Base-by-base conservation (phyloP, 2,113 vertebrate genomes). In the Tragulus kanchil region DNA sequence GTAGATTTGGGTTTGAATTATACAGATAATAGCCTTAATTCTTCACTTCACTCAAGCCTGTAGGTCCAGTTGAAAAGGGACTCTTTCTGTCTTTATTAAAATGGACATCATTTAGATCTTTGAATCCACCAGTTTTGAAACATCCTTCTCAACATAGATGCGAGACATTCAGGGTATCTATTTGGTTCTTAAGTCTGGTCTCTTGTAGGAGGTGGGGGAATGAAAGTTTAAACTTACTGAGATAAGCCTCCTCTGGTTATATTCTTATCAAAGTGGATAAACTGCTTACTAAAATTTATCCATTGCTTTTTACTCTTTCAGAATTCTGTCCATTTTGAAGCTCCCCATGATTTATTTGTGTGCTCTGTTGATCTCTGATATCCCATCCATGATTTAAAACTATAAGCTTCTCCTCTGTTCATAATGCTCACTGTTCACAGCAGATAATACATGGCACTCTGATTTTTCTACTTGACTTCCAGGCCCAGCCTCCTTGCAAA, bases 1-100 rank as follows among this genome's bases (percentile, higher is more conserved):
- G 96, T 97, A 97, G 95, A 87, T 85, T 97, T 97, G 85, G 91
- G 93, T 95, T 98, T 97, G 95, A 97, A 97, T 97, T 97, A 96
- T 93, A 97, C 81, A 96, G 93, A 97, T 92, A 96, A 96, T 96
- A 90, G 78, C 88, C 94, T 96, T 96, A 95, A 96, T 86, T 97
- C 97, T 96, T 96, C 89, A 78, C 78, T 85, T 92, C 16, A 11
- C 75, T 88, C 75, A 88, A 91, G 65, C 64, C 84, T 42, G 79
- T 71, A 64, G 78, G 50, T 85, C 82, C 77, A 61, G 75, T 65
- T 79, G n/a, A 45, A 96, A 85, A 86, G 52, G 50, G 45, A 59
- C 67, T 65, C 45, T 89, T 50, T 83, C 52, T 83, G 56, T 50
- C 59, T 91, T 56, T 75, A 17, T 56, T 85, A 65, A 94, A 94